Conservation (phyloP, 2,888 invertebrate genomes). For the Blomia tropicalis region DNA sequence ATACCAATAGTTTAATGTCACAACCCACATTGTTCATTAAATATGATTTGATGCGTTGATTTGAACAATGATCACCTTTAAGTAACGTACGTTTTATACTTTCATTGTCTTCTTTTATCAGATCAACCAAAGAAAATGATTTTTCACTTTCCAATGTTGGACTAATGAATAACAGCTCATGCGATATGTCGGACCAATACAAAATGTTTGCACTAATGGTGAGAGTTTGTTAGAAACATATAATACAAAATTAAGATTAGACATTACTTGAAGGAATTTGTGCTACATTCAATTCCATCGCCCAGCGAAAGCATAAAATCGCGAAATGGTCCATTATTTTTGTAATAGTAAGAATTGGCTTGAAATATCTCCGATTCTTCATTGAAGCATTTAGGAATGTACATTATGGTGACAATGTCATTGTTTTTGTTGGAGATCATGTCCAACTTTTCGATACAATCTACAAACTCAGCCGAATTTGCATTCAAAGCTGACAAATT, state of each 20-base stretch:
- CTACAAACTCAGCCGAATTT: constrained; percentile 50
- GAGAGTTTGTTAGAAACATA: neutral
- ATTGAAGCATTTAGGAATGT: constrained; percentile 70
- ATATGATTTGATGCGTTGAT: constrained; percentile 17
- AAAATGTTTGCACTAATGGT: constrained; percentile 46
- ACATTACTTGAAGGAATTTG: constrained; percentile 70
- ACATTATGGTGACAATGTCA: constrained; percentile 85
- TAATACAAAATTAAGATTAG: neutral
- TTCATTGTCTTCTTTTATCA: constrained; percentile 19
- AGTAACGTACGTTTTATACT: neutral
- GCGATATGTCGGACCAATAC: constrained; percentile 87
- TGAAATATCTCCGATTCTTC: constrained; percentile 58
- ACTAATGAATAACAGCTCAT: constrained; percentile 86
- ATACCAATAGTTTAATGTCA: constrained; percentile 65
- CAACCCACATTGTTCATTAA: constrained; percentile 27
- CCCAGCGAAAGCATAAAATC: constrained; percentile 57
- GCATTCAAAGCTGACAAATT: constrained; percentile 57
- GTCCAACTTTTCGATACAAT: constrained; percentile 66
- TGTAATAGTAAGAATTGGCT: constrained; percentile 42
- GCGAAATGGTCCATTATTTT: constrained; percentile 42
- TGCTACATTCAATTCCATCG: constrained; percentile 64
- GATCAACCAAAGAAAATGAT: neutral
- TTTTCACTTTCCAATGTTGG: constrained; percentile 40
- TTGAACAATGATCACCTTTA: constrained; percentile 6
- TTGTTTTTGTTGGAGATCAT: constrained; percentile 67